Conservation (phyloP, 2,113 vertebrate genomes). For the Pedionomus torquatus region DNA sequence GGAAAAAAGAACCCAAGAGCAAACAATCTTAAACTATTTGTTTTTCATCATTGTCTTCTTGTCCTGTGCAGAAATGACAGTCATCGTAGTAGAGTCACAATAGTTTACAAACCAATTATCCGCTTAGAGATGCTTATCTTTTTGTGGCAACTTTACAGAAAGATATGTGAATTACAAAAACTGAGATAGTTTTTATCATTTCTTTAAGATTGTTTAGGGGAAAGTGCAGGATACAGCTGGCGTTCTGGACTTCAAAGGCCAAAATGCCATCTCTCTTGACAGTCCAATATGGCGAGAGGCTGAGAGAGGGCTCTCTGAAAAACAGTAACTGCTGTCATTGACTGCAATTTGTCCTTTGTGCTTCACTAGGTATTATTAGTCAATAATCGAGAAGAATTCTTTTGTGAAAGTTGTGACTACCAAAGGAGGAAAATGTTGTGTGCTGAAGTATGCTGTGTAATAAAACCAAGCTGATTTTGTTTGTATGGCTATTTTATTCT, state of each 20-base stretch:
- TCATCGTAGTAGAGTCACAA: not conserved
- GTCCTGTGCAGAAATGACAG: not conserved
- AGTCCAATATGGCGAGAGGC: not conserved
- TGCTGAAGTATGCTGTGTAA: not conserved
- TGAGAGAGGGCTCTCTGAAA: not conserved
- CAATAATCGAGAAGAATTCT: not conserved
- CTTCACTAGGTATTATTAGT: not conserved
- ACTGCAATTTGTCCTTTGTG: not conserved
- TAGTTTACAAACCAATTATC: not conserved
- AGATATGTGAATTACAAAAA: not conserved
- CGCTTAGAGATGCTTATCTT: not conserved
- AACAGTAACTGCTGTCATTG: not conserved
- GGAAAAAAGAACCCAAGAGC: not conserved
- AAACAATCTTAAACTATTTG: not conserved
- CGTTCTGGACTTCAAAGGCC: not conserved
- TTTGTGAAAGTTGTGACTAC: not conserved
- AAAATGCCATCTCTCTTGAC: not conserved
- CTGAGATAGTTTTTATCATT: not conserved
- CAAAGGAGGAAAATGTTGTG: not conserved
- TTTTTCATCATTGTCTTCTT: not conserved
- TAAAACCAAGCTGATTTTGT: not conserved
- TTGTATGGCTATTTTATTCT: not conserved
- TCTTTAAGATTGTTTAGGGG: not conserved
- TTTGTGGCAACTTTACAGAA: not conserved
- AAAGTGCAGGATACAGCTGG: not conserved